These are phyloP conservation scores for Poecilia velifera DNA, from an alignment of 2,797 vertebrate genomes.

Conservation along the genomic window DNA sequence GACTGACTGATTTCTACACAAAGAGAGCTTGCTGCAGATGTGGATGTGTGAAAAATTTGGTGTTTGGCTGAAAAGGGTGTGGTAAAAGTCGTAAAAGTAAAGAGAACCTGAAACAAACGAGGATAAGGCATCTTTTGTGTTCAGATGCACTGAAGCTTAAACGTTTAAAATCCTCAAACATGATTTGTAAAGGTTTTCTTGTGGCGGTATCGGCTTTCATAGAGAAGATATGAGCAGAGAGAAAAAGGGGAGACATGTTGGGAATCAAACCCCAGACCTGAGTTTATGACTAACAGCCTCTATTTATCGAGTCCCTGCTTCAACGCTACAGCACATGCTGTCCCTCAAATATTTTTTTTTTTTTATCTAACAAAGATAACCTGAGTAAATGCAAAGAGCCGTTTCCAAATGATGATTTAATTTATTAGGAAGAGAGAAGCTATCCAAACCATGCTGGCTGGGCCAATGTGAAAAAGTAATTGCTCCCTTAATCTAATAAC, in stretches of 20 bases:
- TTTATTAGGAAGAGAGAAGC: not conserved
- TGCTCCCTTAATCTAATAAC: not conserved
- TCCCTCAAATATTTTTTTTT: not conserved
- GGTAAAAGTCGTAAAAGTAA: not conserved
- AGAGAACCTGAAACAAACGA: not conserved
- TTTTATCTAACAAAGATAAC: not conserved
- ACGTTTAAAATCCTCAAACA: not conserved
- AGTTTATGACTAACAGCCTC: not conserved
- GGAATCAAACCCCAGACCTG: not conserved
- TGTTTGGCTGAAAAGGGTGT: constrained; percentile 1
- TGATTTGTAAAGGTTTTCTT: not conserved
- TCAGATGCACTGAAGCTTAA: not conserved
- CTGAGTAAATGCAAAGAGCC: not conserved
- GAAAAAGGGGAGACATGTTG: not conserved
- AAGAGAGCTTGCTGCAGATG: not conserved
- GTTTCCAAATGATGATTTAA: not conserved
- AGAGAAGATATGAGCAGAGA: not conserved
- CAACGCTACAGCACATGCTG: not conserved
- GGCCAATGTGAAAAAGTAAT: not conserved
- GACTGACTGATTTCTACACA: constrained; percentile 12
- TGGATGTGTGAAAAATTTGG: not conserved
- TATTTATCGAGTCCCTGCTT: not conserved
- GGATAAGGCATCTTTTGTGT: not conserved
- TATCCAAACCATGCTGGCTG: not conserved
- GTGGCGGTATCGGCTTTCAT: not conserved